Base-by-base conservation (phyloP, 1,140 invertebrate species). In the Brachionus plicatilis region DNA sequence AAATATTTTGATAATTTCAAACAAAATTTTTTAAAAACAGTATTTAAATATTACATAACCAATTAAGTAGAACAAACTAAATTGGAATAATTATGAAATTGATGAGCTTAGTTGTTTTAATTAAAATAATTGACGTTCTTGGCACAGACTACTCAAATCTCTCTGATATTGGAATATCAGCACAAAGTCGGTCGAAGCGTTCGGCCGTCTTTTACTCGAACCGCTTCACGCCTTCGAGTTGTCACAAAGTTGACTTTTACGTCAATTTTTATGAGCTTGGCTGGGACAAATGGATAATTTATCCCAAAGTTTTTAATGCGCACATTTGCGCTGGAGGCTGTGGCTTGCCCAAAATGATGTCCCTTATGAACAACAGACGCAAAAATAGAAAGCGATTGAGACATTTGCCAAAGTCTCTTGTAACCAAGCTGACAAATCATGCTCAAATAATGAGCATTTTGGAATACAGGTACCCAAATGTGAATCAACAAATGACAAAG, bases 391-490 rank as follows among this genome's bases (percentile, higher is more conserved):
- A 33, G 11, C 27, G 33, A 11, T 33, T 68, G 14, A 72, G 37
- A 43, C 68, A 76, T 17, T 76, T 50, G 43, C 33, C 53, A 45
- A 68, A 47, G 33, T 60, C 53, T 43, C 53, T 82, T 3, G 76
- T 80, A n/a, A 72, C 33, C 7, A 56, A 29, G 29, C 24, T 80
- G 27, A 53, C 76, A 12, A 82, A 82, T 82, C 79, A 82, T 68
- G 79, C 79, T 24, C 79, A 82, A 82, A 65, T 82, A 66, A 82
- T 82, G 79, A 82, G 79, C 43, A 82, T 82, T 65, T 47, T 82
- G 8, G 79, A 82, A 27, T 82, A 33, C 53, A 82, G 37, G 45
- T 47, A 82, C 37, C 79, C 79, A 11, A 29, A 65, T 4, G 5
- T 82, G 14, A 82, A 82, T 68, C 17, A 45, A 68, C 79, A 82